A percentile compares a stretch with the other conserved stretches of the same genome.
Conservation (phyloP, 1,140 invertebrate genomes). For the Helicoverpa zea region DNA sequence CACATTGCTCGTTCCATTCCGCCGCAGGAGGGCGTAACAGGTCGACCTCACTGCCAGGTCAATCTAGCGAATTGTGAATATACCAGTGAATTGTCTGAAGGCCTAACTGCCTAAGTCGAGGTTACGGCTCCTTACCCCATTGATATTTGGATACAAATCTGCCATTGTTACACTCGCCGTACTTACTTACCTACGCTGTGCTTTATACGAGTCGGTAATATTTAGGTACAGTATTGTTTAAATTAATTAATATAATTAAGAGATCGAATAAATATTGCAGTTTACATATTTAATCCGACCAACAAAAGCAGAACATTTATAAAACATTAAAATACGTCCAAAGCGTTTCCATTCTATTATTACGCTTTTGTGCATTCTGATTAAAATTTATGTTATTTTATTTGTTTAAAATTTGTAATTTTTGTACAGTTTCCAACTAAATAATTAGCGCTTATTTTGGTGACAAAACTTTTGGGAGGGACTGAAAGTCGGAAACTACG, state of each 20-base stretch:
- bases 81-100: conserved; percentile 39
- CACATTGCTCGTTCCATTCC: conserved; percentile 65
- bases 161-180: neutral
- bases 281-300: neutral
- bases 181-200: no score
- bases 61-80: conserved; percentile 54
- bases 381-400: neutral
- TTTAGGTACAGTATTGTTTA: neutral
- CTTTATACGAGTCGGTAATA: no score
- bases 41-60: conserved; percentile 71
- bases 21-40: conserved; percentile 69
- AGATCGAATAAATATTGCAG: conserved; percentile 4
- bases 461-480: no score
- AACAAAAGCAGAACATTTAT: neutral
- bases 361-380: neutral
- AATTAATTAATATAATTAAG: conserved; percentile 15
- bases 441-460: no score
- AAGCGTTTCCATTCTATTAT: neutral
- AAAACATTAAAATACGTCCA: neutral
- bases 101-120: conserved; percentile 1
- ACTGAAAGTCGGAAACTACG: no score
- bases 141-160: neutral
- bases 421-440: no score
- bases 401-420: no score
- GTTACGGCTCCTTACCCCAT: conserved; percentile 1